These are phyloP conservation scores for Gadus macrocephalus DNA, from an alignment of 2,113 vertebrate genomes.

Conservation along the genomic window DNA sequence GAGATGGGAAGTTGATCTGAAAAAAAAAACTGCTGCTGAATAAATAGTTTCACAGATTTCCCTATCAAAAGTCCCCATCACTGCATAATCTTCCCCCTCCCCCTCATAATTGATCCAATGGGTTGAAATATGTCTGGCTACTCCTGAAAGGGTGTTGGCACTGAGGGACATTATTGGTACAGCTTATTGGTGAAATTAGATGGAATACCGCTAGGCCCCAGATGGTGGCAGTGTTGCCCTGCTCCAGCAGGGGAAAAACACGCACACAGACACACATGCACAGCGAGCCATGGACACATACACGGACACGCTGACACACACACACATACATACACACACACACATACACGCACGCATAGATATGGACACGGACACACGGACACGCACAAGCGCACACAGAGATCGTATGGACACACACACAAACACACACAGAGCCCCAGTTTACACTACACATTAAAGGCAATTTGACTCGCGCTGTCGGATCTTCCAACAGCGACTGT, in stretches of 20 bases:
- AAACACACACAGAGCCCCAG: constrained; percentile 32
- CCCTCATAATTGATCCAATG: too few species aligned
- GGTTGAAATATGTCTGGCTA: too few species aligned
- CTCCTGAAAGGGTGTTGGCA: too few species aligned
- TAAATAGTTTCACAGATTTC: too few species aligned
- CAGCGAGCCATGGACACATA: background rate
- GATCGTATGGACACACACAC: constrained; percentile 14
- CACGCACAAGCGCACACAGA: background rate
- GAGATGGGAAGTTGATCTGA: too few species aligned
- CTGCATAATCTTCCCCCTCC: too few species aligned
- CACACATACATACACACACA: too few species aligned
- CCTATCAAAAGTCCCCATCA: too few species aligned
- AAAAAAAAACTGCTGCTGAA: too few species aligned
- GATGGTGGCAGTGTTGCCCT: constrained; percentile 61
- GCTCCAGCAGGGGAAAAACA: constrained; percentile 34
- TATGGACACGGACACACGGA: background rate
- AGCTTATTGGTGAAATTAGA: constrained; percentile 33
- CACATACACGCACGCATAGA: background rate
- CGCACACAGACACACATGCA: constrained; percentile 19
- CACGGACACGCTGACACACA: background rate
- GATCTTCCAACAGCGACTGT: constrained; percentile 51
- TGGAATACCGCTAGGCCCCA: constrained; percentile 31
- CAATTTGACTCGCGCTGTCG: constrained; percentile 55
- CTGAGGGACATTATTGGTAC: constrained; percentile 4
- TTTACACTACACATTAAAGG: constrained; percentile 58